These are phyloP conservation scores for Calidris pugnax DNA, from an alignment of 2,113 vertebrate genomes.

Conservation along the genomic window DNA sequence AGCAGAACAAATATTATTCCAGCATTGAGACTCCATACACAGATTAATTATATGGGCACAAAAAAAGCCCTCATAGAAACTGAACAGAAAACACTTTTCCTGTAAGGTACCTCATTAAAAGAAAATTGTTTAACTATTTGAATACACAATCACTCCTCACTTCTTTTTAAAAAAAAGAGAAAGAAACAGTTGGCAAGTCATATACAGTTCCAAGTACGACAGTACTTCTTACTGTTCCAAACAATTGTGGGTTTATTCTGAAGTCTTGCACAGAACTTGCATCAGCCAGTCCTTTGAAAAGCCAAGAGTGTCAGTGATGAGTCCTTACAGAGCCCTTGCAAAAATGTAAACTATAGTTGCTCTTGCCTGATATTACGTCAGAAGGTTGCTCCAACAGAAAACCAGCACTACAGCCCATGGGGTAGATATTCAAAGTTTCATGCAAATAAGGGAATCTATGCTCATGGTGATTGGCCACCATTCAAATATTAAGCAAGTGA, in stretches of 20 bases:
- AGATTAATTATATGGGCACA: not conserved
- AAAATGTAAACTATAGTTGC: not conserved
- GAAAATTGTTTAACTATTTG: not conserved
- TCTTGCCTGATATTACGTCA: not conserved
- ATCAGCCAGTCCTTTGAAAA: slow-evolving; percentile 17
- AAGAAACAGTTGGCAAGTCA: not conserved
- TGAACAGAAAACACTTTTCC: not conserved
- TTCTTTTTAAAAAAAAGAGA: not conserved
- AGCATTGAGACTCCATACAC: not conserved
- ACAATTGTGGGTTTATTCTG: not conserved
- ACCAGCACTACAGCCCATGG: accelerated
- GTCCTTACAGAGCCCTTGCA: not conserved
- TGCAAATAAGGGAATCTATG: not conserved
- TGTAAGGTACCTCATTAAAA: not conserved
- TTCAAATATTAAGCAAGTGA: not conserved
- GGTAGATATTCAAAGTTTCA: not conserved
- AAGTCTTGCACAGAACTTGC: slow-evolving; percentile 36
- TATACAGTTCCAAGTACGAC: not conserved
- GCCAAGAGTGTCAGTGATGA: not conserved
- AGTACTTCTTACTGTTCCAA: not conserved
- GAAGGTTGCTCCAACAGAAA: not conserved
- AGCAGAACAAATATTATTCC: slow-evolving; percentile 6
- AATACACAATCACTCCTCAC: not conserved
- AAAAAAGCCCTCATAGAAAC: not conserved
- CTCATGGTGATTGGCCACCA: accelerated